Percentiles rank a stretch among this genome's conserved stretches.
Conservation (phyloP, 2,797 vertebrate genomes). For the Cryptoblepharus egeriae region DNA sequence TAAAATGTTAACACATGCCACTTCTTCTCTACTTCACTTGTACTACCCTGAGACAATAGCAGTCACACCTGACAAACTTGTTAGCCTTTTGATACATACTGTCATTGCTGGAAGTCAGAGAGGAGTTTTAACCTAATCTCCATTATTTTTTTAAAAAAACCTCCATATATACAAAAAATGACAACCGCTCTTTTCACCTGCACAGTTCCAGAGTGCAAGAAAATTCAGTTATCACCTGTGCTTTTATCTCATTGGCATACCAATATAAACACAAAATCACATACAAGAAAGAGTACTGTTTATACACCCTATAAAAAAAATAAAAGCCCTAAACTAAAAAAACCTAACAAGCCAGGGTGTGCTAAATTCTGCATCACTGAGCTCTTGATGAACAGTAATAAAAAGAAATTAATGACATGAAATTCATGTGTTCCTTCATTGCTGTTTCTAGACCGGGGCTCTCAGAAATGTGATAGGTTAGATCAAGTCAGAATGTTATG, state of each 20-base stretch:
- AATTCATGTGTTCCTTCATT: neutral
- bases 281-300: neutral
- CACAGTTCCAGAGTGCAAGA: neutral
- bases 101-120: neutral
- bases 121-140: neutral
- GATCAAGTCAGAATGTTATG: neutral
- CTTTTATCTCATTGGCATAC: neutral
- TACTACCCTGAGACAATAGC: neutral
- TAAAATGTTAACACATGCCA: too few relatives aligned
- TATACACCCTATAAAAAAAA: conserved; percentile 17
- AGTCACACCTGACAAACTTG: neutral
- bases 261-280: neutral
- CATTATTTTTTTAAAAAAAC: neutral
- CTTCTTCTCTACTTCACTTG: too few relatives aligned
- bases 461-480: neutral
- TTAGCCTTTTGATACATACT: neutral
- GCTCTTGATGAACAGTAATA: conserved; percentile 20
- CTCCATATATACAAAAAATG: neutral
- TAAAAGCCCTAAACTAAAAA: too few relatives aligned
- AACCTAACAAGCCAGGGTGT: neutral
- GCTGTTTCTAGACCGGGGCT: neutral
- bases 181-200: neutral
- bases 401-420: conserved; percentile 9
- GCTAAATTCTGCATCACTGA: neutral
- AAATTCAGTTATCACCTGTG: conserved; percentile 24